Evolutionary conservation across 2,888 invertebrate species (phyloP), one percentile per base, ranked within the genome.

Genomic region (Ophion costatus): DNA sequence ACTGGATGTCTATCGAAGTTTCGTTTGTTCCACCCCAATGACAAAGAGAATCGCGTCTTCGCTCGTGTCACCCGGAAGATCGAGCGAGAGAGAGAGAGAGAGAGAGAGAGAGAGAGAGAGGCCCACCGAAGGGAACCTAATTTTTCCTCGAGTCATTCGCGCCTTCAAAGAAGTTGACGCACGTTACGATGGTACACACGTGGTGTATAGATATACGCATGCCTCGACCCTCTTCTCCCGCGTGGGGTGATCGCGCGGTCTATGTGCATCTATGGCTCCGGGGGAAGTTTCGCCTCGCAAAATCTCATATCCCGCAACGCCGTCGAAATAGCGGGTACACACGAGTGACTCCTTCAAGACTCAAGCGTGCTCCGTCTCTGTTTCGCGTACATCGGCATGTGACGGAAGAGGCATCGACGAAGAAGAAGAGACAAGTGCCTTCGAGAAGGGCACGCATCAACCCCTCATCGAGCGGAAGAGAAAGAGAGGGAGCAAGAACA

Each of bases 391-490:
- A 71, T 42, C 29, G 57, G 29, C 29, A 63, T 22, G 24, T 59
- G 59, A 80, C 38, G 66, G 74, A 80, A 79, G 79, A 79, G 76
- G 76, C 77, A 67, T 57, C 76, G 70, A 74, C 66, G 71, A 69
- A 29, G 75, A 75, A 79, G 80, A 74, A 45, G 61, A 73, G 77
- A 78, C n/a, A 74, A 87, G 87, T 86, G 89, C 90, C 92, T 90
- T 90, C 89, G 91, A 66, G 80, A 89, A 89, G 86, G 86, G 81
- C 89, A 87, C 91, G 90, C 91, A 91, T 92, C 91, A 89, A 91
- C 91, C 85, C 82, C 64, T 79, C 80, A 38, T 76, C 78, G 76
- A 45, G 59, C 64, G 74, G 64, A 75, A 80, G 20, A 73, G 66
- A 57, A 45, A 45, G 45, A 45, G 45, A 45, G 38, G 38, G 38